A percentile compares a stretch with the other conserved stretches of the same genome.
These are phyloP conservation scores for Drosophila affinis DNA, from an alignment of 2,888 invertebrate species.

Conservation along the genomic window DNA sequence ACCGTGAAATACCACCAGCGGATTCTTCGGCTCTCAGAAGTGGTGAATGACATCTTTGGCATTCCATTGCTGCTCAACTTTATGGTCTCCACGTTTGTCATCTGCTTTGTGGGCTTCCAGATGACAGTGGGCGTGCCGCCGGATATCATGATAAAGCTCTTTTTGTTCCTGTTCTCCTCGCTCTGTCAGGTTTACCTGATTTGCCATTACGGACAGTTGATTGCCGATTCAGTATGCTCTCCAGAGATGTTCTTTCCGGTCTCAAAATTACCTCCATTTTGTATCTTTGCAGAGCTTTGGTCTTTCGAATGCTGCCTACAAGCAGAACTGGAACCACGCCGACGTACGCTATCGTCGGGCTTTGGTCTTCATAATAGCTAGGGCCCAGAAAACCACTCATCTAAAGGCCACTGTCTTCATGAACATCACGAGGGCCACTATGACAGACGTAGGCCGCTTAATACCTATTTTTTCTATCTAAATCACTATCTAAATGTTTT, in stretches of 20 bases:
- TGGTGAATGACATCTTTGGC: conserved; percentile 79
- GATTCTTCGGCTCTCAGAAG: conserved; percentile 52
- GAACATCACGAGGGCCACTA: conserved; percentile 67
- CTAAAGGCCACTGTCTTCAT: conserved; percentile 76
- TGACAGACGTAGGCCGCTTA: conserved; percentile 67
- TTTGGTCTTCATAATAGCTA: conserved; percentile 67
- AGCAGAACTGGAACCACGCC: conserved; percentile 74
- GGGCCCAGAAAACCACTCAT: conserved; percentile 72
- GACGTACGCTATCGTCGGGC: conserved; percentile 71
- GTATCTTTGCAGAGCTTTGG: conserved; percentile 52
- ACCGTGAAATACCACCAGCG: conserved; percentile 75
- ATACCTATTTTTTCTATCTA: not conserved
- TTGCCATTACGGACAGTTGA: conserved; percentile 75
- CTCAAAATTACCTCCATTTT: not conserved
- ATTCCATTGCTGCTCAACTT: conserved; percentile 80
- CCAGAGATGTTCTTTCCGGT: not conserved
- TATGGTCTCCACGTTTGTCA: conserved; percentile 78
- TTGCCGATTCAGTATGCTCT: conserved; percentile 69
- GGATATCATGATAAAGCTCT: conserved; percentile 69
- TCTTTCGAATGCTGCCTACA: conserved; percentile 66
- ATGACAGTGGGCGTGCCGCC: conserved; percentile 70
- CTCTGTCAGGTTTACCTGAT: conserved; percentile 75
- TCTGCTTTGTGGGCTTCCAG: conserved; percentile 82
- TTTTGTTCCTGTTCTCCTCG: conserved; percentile 72
- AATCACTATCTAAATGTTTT: too few relatives aligned